Evolutionary conservation across 1,140 invertebrate genomes (phyloP), one percentile per base, ranked within the genome.

Genomic region (Tyrophagus putrescentiae): DNA sequence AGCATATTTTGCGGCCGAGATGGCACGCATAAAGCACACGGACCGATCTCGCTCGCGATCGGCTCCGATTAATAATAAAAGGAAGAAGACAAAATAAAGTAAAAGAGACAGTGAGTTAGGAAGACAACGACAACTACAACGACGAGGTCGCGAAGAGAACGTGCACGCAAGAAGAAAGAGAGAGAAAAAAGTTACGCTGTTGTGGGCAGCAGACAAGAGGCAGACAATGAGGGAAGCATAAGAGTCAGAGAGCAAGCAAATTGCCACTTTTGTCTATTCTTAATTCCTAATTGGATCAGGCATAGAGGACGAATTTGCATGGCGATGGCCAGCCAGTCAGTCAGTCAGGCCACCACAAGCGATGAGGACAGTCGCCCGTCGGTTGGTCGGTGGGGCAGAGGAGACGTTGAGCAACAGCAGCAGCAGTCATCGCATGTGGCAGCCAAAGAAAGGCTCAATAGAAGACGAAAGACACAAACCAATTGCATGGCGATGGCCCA

Each of bases 191-290:
- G 45, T 25, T 48, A 48, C n/a, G n/a, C n/a, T n/a, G n/a, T n/a
- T n/a, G n/a, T n/a, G n/a, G n/a, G n/a, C n/a, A n/a, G n/a, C n/a
- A n/a, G n/a, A n/a, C n/a, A n/a, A n/a, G n/a, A n/a, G n/a, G n/a
- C n/a, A n/a, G n/a, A n/a, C n/a, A n/a, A n/a, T n/a, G n/a, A n/a
- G n/a, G n/a, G n/a, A n/a, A n/a, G n/a, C n/a, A n/a, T n/a, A n/a
- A n/a, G n/a, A 27, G 77, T 65, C 31, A 66, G 65, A 34, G 73
- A 67, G 69, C 76, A 79, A 18, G 56, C 16, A 42, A 52, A 50
- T 50, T 48, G n/a, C 21, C 45, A 48, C 45, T 48, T 48, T 48
- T 48, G 45, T 48, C 45, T 48, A 48, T 48, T 48, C 45, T 21
- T 48, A 48, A 48, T 48, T 48, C 36, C 45, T 48, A 48, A 48